Evolutionary conservation across 2,888 invertebrate genomes (phyloP), one percentile per base, ranked within the genome.

Genomic region (Callimorpha dominula): DNA sequence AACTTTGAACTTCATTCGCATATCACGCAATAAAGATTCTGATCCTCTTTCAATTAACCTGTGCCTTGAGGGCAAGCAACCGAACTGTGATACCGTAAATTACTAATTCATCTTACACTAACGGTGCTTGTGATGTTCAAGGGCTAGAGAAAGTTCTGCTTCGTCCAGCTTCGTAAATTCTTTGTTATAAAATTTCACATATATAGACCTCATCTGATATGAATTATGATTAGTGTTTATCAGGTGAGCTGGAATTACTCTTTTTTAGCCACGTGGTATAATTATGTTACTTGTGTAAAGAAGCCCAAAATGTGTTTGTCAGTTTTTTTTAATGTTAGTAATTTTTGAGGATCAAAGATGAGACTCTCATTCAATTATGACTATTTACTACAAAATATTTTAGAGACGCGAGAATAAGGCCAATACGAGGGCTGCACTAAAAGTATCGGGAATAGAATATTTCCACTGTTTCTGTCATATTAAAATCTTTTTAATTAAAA

Each of bases 51-150:
- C 57, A 71, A 65, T 57, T 57, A 57, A 71, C 65, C 14, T 17
- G 46, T 46, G 31, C 6, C 40, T 70, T 46, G 52, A 60, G 65
- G 62, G 50, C 62, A 66, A 62, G 15, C 43, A 46, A 60, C 40
- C 67, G 62, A 66, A 52, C 71, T 66, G 50, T 50, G 71, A 67
- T 71, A 66, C 31, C 31, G 60, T 66, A 57, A 71, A 66, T 71
- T 54, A 20, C 17, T 17, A 52, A 71, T 43, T 54, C 60, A 73
- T 68, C 40, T 49, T 42, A 60, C 40, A 54, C 46, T 50, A 52
- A 63, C 52, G 40, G 54, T 31, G 65, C 11, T 66, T 62, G 12
- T 65, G 54, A 64, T 57, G 17, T 68, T 62, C 62, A 62, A 60
- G 60, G 46, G 46, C 42, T 43, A 67, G 15, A 20, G 20, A 65